phyloP scores from a whole-genome alignment of 2,888 invertebrate genomes.

The Scotopteryx bipunctaria region DNA sequence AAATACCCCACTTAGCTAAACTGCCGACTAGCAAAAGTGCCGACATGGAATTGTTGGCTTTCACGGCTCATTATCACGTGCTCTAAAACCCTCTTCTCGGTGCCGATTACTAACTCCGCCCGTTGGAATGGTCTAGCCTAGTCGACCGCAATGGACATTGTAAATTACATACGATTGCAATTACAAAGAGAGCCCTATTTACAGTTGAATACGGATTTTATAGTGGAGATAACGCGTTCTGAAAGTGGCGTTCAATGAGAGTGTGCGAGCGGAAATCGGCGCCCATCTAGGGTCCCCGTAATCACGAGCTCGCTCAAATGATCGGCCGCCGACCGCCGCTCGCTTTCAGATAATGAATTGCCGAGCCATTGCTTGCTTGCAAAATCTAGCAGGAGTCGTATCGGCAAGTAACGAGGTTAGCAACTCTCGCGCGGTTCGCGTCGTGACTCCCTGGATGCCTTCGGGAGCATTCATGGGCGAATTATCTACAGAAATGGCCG shows the following conservation, averaged over 20 bases:
- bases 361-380: slow-evolving; percentile 71
- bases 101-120: slow-evolving; percentile 39
- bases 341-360: slow-evolving; percentile 73
- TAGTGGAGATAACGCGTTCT: slow-evolving; percentile 56
- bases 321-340: slow-evolving; percentile 45
- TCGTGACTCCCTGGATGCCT: slow-evolving; percentile 69
- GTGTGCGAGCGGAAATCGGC: slow-evolving; percentile 63
- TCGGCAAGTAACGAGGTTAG: slow-evolving; percentile 71
- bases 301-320: slow-evolving; percentile 67
- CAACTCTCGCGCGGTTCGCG: slow-evolving; percentile 51
- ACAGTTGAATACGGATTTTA: slow-evolving; percentile 53
- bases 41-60: slow-evolving; percentile 37
- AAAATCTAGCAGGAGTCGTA: slow-evolving; percentile 66
- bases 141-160: slow-evolving; percentile 44
- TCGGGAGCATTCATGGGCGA: slow-evolving; percentile 70
- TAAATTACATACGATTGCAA: slow-evolving; percentile 53
- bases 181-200: slow-evolving; percentile 52
- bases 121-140: slow-evolving; percentile 33
- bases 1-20: slow-evolving; percentile 30
- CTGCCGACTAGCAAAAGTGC: slow-evolving; percentile 27
- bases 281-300: slow-evolving; percentile 65
- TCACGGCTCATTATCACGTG: slow-evolving; percentile 41
- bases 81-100: slow-evolving; percentile 36
- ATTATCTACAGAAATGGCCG: slow-evolving; percentile 70
- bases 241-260: slow-evolving; percentile 60